A percentile compares a stretch with the other conserved stretches of the same genome.
phyloP scores from a whole-genome alignment of 2,113 vertebrate species.

The Cavia aperea region DNA sequence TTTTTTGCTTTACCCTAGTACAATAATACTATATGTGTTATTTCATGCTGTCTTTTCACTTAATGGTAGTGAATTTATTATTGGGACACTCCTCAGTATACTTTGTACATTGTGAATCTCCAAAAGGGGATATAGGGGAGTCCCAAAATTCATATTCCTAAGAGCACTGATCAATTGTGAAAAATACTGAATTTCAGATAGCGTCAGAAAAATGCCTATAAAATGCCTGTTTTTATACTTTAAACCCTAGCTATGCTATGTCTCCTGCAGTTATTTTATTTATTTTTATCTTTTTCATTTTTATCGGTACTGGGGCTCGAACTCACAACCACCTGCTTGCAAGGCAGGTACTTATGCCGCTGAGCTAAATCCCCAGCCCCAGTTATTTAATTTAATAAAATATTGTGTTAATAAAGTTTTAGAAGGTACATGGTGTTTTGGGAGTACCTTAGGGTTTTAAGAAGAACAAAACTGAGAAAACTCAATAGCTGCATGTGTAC shows the following conservation, averaged over 20 bases:
- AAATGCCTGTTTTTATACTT: neutral
- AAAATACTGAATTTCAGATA: neutral
- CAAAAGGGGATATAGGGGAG: neutral
- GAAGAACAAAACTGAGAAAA: neutral
- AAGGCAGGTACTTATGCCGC: no score
- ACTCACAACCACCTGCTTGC: no score
- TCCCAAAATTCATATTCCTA: neutral
- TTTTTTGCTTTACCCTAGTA: neutral
- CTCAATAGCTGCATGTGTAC: neutral
- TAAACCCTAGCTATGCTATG: neutral
- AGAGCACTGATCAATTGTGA: neutral
- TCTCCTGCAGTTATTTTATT: neutral
- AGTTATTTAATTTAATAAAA: neutral
- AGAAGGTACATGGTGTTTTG: neutral
- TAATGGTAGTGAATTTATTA: neutral
- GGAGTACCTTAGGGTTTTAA: neutral
- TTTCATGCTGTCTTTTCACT: slow-evolving; percentile 5
- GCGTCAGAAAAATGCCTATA: neutral
- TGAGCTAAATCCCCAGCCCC: neutral
- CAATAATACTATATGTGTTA: neutral
- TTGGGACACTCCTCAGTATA: neutral
- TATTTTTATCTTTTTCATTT: neutral
- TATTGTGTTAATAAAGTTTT: neutral
- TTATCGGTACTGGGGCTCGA: no score
- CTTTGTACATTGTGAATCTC: neutral